Conservation (phyloP, 2,113 vertebrate genomes). For the Leptodactylus fuscus region DNA sequence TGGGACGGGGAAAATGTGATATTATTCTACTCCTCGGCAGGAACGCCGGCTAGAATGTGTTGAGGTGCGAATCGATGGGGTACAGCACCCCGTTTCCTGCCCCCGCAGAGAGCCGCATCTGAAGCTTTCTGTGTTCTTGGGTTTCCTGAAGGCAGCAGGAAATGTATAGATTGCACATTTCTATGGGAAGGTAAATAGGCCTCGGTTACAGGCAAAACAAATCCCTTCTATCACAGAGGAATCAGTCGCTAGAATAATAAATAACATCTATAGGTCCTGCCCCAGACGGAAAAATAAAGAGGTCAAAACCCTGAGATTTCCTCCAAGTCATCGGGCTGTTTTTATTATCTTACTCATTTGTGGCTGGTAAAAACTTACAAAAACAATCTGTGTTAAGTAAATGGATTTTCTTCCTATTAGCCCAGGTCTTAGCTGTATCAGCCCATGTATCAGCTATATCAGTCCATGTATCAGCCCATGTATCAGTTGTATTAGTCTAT, state of each 20-base stretch:
- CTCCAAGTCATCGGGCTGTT: conserved; percentile 2
- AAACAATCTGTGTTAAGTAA: too few relatives aligned
- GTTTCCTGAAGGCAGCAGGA: conserved; percentile 30
- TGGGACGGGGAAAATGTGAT: neutral
- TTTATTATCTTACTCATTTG: neutral
- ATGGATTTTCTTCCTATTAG: neutral
- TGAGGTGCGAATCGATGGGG: conserved; percentile 45
- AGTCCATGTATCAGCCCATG: too few relatives aligned
- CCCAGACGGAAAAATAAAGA: conserved; percentile 7
- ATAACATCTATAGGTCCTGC: conserved; percentile 27
- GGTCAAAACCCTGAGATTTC: conserved; percentile 27
- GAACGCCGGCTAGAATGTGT: conserved; percentile 17
- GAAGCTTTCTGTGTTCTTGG: conserved; percentile 14
- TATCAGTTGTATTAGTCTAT: too few relatives aligned
- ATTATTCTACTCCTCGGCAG: conserved; percentile 27
- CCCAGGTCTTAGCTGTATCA: neutral
- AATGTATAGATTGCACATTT: conserved; percentile 48
- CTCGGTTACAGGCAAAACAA: conserved; percentile 7
- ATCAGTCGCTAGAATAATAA: conserved; percentile 39
- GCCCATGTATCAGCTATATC: too few relatives aligned
- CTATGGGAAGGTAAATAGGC: conserved; percentile 50
- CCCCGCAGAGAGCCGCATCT: conserved; percentile 31
- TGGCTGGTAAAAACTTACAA: neutral
- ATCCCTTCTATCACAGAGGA: conserved; percentile 33
- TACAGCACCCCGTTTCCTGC: conserved; percentile 43